Evolutionary conservation across 2,888 invertebrate genomes (phyloP).

Genomic region (Rhagonycha lutea): DNA sequence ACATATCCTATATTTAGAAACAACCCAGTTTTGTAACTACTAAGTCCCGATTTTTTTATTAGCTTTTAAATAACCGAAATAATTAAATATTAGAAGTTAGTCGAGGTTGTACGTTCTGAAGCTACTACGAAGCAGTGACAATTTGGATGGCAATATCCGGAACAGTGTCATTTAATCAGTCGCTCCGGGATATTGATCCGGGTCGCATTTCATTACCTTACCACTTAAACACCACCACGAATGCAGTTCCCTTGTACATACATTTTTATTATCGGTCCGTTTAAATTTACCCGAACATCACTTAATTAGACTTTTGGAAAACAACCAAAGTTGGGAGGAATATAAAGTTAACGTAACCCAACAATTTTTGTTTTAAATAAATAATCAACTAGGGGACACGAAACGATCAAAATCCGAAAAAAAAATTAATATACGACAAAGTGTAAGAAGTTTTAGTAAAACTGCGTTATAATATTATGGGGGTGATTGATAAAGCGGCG

Average conservation of each 20-base stretch:
- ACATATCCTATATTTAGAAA: background rate
- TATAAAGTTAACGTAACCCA: background rate
- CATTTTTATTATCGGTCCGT: conserved; percentile 21
- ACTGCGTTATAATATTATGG: conserved; percentile 23
- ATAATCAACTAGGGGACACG: background rate
- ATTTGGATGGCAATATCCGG: conserved; percentile 54
- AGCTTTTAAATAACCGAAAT: background rate
- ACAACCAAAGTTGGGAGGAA: background rate
- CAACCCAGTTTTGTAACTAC: background rate
- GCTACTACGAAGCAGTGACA: conserved; percentile 43
- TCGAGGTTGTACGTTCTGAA: conserved; percentile 18
- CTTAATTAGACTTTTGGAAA: background rate
- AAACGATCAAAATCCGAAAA: background rate
- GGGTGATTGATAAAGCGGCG: conserved; percentile 43
- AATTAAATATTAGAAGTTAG: background rate
- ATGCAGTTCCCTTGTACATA: conserved; percentile 17
- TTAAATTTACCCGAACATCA: background rate
- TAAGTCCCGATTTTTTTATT: background rate
- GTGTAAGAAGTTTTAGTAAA: conserved; percentile 20
- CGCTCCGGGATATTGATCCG: conserved; percentile 53
- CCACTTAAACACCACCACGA: conserved; percentile 44
- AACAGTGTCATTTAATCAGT: conserved; percentile 53
- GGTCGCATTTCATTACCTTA: conserved; percentile 51
- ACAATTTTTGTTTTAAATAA: background rate
- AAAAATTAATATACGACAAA: conserved; percentile 18